These are phyloP conservation scores for Aphidius colemani DNA, from an alignment of 2,888 invertebrate species.

Conservation along the genomic window DNA sequence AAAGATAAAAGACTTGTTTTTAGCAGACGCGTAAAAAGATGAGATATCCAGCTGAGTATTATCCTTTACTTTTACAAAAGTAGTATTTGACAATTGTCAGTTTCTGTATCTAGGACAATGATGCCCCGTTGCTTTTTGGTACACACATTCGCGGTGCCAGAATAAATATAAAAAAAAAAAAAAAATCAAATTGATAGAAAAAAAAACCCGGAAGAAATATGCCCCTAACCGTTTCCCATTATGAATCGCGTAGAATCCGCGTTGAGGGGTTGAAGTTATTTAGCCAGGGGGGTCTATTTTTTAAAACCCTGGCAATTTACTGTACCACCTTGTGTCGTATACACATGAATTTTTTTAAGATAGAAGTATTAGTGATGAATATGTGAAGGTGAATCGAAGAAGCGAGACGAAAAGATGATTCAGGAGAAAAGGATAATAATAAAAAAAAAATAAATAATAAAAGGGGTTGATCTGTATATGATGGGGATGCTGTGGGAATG, in stretches of 20 bases:
- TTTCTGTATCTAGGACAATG: conserved; percentile 51
- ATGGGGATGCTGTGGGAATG: conserved; percentile 54
- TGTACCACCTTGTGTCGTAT: conserved; percentile 32
- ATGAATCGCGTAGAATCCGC: conserved; percentile 42
- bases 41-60: conserved; percentile 15
- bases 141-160: conserved; percentile 27
- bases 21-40: background rate
- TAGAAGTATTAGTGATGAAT: conserved; percentile 29
- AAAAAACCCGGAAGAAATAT: conserved; percentile 49
- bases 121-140: conserved; percentile 40
- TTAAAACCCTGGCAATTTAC: conserved; percentile 20
- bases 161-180: conserved; percentile 27
- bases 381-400: conserved; percentile 29
- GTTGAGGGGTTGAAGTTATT: conserved; percentile 43
- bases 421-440: conserved; percentile 33
- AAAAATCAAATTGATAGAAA: conserved; percentile 16
- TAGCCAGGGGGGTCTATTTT: conserved; percentile 41
- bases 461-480: conserved; percentile 47
- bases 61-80: background rate
- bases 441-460: conserved; percentile 35
- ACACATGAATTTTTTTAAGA: conserved; percentile 6
- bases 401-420: conserved; percentile 32
- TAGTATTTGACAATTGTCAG: conserved; percentile 41
- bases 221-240: conserved; percentile 55
- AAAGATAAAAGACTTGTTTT: no score